Conservation (phyloP, 2,888 invertebrate species). For the Willowsia nigromaculata region DNA sequence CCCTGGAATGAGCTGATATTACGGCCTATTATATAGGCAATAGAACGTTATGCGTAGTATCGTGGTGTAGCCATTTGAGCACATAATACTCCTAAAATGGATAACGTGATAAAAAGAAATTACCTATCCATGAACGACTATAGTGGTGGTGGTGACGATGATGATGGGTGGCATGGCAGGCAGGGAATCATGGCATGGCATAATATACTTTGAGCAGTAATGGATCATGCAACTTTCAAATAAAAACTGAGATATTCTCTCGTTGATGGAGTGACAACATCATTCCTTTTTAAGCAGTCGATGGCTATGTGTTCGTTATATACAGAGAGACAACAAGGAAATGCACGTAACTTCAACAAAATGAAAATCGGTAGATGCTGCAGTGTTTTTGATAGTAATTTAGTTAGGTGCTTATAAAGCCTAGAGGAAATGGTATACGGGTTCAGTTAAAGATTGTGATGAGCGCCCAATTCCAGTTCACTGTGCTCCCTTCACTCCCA, state of each 20-base stretch:
- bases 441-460: neutral
- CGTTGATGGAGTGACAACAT: neutral
- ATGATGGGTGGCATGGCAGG: neutral
- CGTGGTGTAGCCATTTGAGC: neutral
- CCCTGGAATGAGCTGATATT: neutral
- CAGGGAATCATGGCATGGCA: neutral
- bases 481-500: no score
- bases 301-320: neutral
- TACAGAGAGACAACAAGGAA: neutral
- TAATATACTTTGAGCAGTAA: neutral
- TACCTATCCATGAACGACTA: neutral
- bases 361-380: no score
- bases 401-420: neutral
- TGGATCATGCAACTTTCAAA: constrained; percentile 26
- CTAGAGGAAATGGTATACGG: neutral
- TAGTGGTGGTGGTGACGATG: neutral
- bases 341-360: neutral
- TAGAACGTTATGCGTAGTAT: neutral
- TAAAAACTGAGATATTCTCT: constrained; percentile 1
- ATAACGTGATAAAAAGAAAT: constrained; percentile 12
- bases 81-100: neutral
- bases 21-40: neutral
- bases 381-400: no score
- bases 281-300: neutral
- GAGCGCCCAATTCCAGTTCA: neutral